These are phyloP conservation scores for Pterobdella sp. DNA, from an alignment of 2,888 invertebrate genomes.

Conservation along the genomic window DNA sequence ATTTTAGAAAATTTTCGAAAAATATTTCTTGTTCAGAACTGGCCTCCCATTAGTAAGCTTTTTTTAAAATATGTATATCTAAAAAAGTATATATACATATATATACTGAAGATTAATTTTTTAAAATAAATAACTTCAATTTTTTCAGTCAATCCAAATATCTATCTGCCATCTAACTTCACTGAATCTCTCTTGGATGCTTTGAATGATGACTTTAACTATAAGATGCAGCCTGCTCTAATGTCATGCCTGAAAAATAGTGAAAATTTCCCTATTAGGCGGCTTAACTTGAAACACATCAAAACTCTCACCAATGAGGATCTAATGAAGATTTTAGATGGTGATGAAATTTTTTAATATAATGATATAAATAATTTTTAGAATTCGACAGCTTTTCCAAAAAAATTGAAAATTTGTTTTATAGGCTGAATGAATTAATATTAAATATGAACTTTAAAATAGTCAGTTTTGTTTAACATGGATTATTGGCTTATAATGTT, in stretches of 20 bases:
- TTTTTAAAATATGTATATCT: not conserved
- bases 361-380: too few species aligned
- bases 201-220: slow-evolving; percentile 8
- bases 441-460: too few species aligned
- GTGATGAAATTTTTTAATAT: too few species aligned
- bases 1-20: not conserved
- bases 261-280: slow-evolving; percentile 8
- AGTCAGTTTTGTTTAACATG: too few species aligned
- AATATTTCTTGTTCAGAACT: not conserved
- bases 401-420: too few species aligned
- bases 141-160: slow-evolving; percentile 1
- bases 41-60: not conserved
- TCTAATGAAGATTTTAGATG: not conserved
- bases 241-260: slow-evolving; percentile 5
- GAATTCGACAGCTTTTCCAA: too few species aligned
- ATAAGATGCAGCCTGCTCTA: slow-evolving; percentile 3
- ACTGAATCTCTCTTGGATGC: not conserved
- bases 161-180: slow-evolving; percentile 1
- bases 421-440: too few species aligned
- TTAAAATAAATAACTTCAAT: not conserved
- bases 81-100: not conserved
- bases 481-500: too few species aligned
- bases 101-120: not conserved
- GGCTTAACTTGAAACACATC: not conserved
- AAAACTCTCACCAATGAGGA: not conserved